These are phyloP conservation scores for Beris chalybata DNA, from an alignment of 2,888 invertebrate species.

Conservation along the genomic window DNA sequence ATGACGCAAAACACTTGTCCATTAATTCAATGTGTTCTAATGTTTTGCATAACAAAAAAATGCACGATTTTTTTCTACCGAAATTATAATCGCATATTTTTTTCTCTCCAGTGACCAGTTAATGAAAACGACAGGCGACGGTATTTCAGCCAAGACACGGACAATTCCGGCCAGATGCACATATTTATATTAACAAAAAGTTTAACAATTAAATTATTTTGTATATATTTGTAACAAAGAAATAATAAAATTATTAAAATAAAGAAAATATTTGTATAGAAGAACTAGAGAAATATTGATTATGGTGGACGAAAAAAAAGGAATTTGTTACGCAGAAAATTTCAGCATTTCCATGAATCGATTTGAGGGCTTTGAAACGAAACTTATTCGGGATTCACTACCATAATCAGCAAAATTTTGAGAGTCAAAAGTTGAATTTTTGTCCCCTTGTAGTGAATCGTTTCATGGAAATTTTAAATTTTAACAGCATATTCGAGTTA, in stretches of 20 bases:
- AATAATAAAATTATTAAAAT: background rate
- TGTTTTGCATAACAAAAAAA: too few species aligned
- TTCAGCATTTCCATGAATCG: too few species aligned
- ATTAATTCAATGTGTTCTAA: too few species aligned
- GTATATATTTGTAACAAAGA: constrained; percentile 2
- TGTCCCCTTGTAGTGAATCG: background rate
- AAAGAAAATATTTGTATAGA: background rate
- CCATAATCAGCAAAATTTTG: too few species aligned
- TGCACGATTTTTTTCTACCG: too few species aligned
- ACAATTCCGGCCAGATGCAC: constrained; percentile 55
- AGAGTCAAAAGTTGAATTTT: background rate
- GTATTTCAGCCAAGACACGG: constrained; percentile 56
- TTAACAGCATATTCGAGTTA: constrained; percentile 16
- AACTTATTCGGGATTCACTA: too few species aligned
- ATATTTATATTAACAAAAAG: constrained; percentile 38
- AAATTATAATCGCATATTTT: too few species aligned
- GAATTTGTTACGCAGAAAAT: too few species aligned
- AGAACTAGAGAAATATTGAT: background rate
- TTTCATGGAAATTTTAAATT: constrained; percentile 20
- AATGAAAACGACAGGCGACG: constrained; percentile 37
- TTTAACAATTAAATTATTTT: constrained; percentile 20
- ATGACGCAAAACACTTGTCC: too few species aligned
- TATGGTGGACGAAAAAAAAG: too few species aligned
- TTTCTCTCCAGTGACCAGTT: constrained; percentile 33
- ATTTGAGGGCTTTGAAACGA: too few species aligned